Conservation (phyloP, 2,113 vertebrate species). For the Eonycteris spelaea region DNA sequence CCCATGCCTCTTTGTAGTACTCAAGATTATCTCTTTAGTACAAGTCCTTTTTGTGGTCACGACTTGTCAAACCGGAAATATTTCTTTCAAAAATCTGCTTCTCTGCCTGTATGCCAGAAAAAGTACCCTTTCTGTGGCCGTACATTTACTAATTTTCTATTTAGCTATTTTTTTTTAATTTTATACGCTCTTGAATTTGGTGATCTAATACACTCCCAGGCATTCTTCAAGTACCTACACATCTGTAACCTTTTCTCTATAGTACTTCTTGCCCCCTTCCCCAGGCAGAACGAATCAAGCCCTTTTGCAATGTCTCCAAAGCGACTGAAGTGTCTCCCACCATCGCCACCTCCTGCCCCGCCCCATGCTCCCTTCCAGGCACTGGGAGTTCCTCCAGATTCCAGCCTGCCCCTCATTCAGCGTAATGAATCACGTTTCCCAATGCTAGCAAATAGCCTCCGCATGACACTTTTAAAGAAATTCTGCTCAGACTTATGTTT, state of each 20-base stretch:
- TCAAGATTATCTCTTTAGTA: background rate
- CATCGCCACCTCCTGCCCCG: fast-evolving
- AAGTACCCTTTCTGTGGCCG: background rate
- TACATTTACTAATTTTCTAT: background rate
- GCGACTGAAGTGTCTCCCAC: background rate
- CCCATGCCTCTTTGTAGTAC: background rate
- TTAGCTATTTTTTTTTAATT: background rate
- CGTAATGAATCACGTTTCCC: background rate
- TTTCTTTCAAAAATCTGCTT: background rate
- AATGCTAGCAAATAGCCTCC: background rate
- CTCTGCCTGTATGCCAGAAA: background rate
- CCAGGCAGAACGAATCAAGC: background rate
- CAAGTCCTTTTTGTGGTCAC: background rate
- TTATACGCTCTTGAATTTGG: background rate
- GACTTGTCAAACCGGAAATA: background rate
- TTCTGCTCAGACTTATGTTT: conserved; percentile 11
- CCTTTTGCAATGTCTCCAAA: background rate
- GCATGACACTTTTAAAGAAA: background rate
- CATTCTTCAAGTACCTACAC: background rate
- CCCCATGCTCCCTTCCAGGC: fast-evolving
- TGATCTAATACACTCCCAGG: background rate
- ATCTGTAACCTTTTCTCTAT: background rate
- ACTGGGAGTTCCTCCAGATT: background rate
- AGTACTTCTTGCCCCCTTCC: background rate
- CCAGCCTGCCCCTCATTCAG: background rate